Evolutionary conservation across 2,888 invertebrate genomes (phyloP), one percentile per base, ranked within the genome.

Genomic region (Amphipoea lucens): DNA sequence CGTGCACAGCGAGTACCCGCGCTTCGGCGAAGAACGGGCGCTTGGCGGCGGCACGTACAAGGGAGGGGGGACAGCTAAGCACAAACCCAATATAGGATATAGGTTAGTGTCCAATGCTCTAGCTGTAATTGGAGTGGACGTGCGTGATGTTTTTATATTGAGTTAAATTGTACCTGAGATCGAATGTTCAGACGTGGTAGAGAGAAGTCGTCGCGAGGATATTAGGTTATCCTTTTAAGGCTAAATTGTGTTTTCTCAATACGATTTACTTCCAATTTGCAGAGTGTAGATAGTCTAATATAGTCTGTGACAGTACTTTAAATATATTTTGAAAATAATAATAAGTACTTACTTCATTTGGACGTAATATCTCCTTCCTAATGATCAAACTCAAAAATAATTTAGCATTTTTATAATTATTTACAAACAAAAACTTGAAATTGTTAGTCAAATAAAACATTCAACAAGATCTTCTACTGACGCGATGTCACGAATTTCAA

Each of bases 31-130:
- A 96, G 99, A 99, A 96, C 97, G 98, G 89, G 98, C 98, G 92
- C 97, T 98, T 92, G 98, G 98, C 92, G 98, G 98, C 93, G 98
- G 98, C 95, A 98, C 98, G 90, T 98, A 98, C 96, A 98, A 98
- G 95, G 97, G 98, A 92, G 97, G 97, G 91, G 97, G 98, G 93
- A 97, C 98, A 90, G 97, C 98, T 86, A 98, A 98, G 97, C 98
- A 98, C 97, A 99, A 99, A 97, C 99, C 99, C 90, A 99, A 99
- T 97, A 99, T 99, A 95, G 99, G 99, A 95, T 99, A 99, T 97
- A 97, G 97, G 97, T 96, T 81, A 92, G 90, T 89, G 78, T 90
- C 89, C 84, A 88, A 91, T 86, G 82, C 81, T 91, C 81, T 83
- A 85, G 73, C 83, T 81, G 81, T 91, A 90, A 92, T 92, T 91